Evolutionary conservation across 2,888 invertebrate genomes (phyloP).

Genomic region (Cephus spinipes): DNA sequence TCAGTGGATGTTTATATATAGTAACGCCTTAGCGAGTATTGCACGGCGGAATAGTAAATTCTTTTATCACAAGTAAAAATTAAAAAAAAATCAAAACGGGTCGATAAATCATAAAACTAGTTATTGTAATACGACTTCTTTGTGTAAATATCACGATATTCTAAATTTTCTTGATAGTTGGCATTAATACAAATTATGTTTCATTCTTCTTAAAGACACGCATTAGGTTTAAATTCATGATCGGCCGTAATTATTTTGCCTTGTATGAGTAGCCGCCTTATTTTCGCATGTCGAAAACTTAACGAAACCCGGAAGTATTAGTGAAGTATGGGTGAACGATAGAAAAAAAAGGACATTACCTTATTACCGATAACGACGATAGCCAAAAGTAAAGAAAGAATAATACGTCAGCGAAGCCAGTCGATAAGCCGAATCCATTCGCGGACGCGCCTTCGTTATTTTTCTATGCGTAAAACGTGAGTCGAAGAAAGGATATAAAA

Average conservation of each 20-base stretch:
- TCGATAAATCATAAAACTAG: neutral
- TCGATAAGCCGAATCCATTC: neutral
- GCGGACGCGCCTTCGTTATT: constrained; percentile 1
- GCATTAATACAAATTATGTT: neutral
- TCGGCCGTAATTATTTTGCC: neutral
- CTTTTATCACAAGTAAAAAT: neutral
- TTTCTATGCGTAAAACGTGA: constrained; percentile 3
- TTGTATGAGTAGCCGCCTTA: neutral
- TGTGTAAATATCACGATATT: neutral
- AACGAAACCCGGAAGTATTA: neutral
- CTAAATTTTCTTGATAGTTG: neutral
- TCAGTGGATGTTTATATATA: neutral
- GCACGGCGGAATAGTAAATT: neutral
- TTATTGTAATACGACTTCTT: neutral
- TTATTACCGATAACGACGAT: neutral
- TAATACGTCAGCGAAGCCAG: neutral
- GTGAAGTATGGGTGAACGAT: neutral
- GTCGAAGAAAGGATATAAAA: neutral
- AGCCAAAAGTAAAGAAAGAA: neutral
- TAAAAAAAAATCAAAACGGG: neutral
- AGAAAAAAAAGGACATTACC: neutral
- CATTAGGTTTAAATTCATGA: neutral
- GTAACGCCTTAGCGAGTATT: neutral
- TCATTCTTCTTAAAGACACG: neutral
- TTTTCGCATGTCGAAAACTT: neutral